A percentile compares a stretch with the other conserved stretches of the same genome.
Conservation (phyloP, 2,797 vertebrate genomes). For the Coendou prehensilis region DNA sequence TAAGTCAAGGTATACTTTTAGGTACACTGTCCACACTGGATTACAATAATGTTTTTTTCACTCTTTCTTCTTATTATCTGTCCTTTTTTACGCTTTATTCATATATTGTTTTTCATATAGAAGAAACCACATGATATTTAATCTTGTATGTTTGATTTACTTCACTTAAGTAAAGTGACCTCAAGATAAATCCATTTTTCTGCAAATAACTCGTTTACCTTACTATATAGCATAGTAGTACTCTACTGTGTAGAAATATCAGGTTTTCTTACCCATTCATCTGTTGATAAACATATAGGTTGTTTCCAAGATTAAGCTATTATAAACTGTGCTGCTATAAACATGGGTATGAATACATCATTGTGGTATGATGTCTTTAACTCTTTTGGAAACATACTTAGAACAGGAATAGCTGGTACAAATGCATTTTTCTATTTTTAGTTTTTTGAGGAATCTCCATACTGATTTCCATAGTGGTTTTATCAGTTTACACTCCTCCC, state of each 20-base stretch:
- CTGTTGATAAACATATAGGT: not conserved
- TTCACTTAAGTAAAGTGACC: not conserved
- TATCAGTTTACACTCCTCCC: not conserved
- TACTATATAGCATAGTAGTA: not conserved
- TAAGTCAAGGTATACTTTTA: not conserved
- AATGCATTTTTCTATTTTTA: not conserved
- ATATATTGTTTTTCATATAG: not conserved
- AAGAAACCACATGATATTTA: not conserved
- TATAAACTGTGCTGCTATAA: not conserved
- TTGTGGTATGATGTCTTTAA: not conserved
- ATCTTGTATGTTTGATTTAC: not conserved
- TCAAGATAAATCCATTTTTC: not conserved
- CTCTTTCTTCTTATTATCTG: not conserved
- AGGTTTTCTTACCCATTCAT: not conserved
- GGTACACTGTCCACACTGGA: not conserved
- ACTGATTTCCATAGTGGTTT: not conserved
- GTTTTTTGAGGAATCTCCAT: not conserved
- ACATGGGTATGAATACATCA: not conserved
- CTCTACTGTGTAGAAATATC: not conserved
- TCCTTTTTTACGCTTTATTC: not conserved
- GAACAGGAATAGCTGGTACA: not conserved
- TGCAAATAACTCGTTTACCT: not conserved
- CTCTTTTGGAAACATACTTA: not conserved
- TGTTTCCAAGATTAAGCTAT: not conserved
- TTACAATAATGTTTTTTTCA: not conserved